These are phyloP conservation scores for Nematostella vectensis DNA, from an alignment of 92 coral and sea anemone species.

Conservation along the genomic window DNA sequence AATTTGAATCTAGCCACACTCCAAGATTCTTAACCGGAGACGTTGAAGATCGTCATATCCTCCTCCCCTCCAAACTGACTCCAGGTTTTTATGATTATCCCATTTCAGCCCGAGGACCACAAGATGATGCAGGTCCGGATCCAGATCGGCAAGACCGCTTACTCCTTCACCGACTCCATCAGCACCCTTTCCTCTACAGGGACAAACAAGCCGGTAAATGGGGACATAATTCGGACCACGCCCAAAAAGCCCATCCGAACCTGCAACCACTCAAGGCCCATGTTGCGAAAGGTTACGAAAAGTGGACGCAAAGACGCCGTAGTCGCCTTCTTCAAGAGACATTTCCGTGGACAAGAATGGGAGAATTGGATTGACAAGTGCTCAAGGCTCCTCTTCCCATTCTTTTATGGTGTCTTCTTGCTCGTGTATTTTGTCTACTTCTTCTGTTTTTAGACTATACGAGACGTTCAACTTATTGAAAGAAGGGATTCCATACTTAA, in stretches of 20 bases:
- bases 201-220: slow-evolving; percentile 14
- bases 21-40: too few species aligned
- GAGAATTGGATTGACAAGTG: slow-evolving; percentile 65
- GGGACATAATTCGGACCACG: slow-evolving; percentile 31
- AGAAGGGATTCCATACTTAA: too few species aligned
- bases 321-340: slow-evolving; percentile 31
- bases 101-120: slow-evolving; percentile 30
- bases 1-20: too few species aligned
- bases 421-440: slow-evolving; percentile 40
- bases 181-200: slow-evolving; percentile 19
- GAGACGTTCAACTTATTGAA: too few species aligned
- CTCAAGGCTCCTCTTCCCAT: slow-evolving; percentile 64
- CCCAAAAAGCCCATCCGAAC: slow-evolving; percentile 40
- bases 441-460: slow-evolving; percentile 14
- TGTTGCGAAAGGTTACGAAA: slow-evolving; percentile 18
- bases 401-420: slow-evolving; percentile 45
- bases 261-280: slow-evolving; percentile 58
- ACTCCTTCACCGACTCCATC: slow-evolving; percentile 55
- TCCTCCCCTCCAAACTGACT: too few species aligned
- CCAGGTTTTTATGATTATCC: too few species aligned
- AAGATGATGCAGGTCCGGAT: slow-evolving; percentile 64
- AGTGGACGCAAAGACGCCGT: slow-evolving; percentile 12
- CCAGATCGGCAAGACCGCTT: slow-evolving; percentile 64
- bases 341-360: slow-evolving; percentile 30
- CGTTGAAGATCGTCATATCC: too few species aligned